These are phyloP conservation scores for Rhagium mordax DNA, from an alignment of 2,888 invertebrate species.

Conservation along the genomic window DNA sequence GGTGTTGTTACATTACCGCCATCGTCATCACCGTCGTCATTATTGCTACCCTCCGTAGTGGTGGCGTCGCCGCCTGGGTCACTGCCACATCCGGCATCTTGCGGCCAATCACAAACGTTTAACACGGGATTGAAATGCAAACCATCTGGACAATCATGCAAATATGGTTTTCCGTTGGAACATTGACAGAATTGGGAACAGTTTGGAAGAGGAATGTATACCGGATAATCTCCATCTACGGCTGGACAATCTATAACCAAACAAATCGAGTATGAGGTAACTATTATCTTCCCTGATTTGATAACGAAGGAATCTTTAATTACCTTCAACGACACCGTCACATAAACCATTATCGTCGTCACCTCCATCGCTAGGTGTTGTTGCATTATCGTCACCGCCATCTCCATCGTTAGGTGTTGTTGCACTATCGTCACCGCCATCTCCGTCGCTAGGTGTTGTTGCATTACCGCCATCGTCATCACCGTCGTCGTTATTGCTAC, in stretches of 20 bases:
- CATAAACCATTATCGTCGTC: no score
- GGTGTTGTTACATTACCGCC: neutral
- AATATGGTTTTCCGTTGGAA: conserved; percentile 46
- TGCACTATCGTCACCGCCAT: no score
- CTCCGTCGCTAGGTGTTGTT: neutral
- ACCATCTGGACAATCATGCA: conserved; percentile 46
- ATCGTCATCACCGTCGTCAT: neutral
- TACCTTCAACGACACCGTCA: no score
- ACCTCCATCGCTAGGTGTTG: no score
- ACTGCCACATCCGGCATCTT: conserved; percentile 49
- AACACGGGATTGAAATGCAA: conserved; percentile 48
- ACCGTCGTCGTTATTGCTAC: neutral
- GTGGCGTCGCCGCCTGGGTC: neutral
- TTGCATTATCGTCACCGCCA: no score
- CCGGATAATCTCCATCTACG: conserved; percentile 38
- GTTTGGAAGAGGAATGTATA: conserved; percentile 40
- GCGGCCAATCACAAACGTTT: conserved; percentile 51
- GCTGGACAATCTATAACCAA: no score
- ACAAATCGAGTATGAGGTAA: no score
- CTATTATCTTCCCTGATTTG: no score
- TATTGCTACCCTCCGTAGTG: neutral
- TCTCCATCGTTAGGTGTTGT: no score
- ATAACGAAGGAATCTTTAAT: no score
- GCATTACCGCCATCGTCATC: neutral
- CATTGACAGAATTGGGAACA: conserved; percentile 52